Conservation (phyloP, 2,888 invertebrate species). For the Agriopis aurantiaria region DNA sequence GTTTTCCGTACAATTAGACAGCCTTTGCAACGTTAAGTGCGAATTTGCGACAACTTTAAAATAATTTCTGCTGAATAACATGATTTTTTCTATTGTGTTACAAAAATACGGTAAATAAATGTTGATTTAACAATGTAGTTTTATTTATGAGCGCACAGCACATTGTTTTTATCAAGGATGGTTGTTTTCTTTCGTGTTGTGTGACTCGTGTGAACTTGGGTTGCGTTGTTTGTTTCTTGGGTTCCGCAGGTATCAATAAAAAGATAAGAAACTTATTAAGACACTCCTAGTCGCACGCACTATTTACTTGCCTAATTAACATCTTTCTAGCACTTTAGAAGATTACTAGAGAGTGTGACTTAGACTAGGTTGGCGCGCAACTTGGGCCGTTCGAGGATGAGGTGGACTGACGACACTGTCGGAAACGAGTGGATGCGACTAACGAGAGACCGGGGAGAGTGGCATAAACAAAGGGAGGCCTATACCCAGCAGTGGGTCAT, state of each 20-base stretch:
- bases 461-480: too few species aligned
- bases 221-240: neutral
- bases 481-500: too few species aligned
- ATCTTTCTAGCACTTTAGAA: too few species aligned
- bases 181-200: neutral
- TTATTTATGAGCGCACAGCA: neutral
- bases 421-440: too few species aligned
- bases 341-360: too few species aligned
- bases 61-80: neutral
- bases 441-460: too few species aligned
- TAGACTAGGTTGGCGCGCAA: too few species aligned
- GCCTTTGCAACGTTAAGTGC: neutral
- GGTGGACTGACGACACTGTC: too few species aligned
- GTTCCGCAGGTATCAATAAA: neutral
- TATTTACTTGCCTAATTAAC: too few species aligned
- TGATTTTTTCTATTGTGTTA: conserved; percentile 1
- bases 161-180: neutral
- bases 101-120: neutral
- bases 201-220: neutral
- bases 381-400: too few species aligned
- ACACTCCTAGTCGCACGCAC: too few species aligned
- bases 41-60: neutral
- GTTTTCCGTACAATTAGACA: conserved; percentile 2
- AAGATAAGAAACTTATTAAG: too few species aligned
- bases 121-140: neutral